Conservation (phyloP, 2,888 invertebrate species). For the Rhagophthalmus giganteus region DNA sequence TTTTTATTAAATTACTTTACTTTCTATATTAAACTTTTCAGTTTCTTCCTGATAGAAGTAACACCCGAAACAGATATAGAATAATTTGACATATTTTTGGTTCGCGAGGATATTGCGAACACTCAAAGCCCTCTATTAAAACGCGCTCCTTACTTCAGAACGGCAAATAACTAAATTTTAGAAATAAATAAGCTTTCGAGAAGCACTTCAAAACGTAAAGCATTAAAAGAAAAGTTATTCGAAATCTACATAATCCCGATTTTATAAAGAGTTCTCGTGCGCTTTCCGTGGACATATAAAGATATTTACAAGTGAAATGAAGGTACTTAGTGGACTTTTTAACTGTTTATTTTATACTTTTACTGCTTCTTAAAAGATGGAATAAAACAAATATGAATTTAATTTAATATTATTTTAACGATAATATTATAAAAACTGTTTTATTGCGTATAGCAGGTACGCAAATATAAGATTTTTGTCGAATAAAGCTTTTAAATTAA, state of each 20-base stretch:
- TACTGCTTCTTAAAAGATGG: conserved; percentile 35
- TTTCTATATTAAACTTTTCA: conserved; percentile 32
- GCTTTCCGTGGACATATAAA: conserved; percentile 41
- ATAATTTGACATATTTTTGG: conserved; percentile 6
- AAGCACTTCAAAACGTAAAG: conserved; percentile 44
- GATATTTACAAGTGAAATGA: conserved; percentile 55
- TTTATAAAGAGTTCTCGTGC: conserved; percentile 41
- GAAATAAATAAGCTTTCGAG: conserved; percentile 32
- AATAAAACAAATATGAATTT: conserved; percentile 30
- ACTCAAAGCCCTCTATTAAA: conserved; percentile 3
- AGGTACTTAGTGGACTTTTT: conserved; percentile 50
- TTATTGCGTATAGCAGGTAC: neutral
- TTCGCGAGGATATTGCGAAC: conserved; percentile 1
- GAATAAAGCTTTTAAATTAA: too few species aligned
- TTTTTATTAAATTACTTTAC: conserved; percentile 43
- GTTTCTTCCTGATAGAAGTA: conserved; percentile 19
- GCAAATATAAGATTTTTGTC: neutral
- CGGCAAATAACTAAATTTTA: conserved; percentile 27
- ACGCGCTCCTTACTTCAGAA: conserved; percentile 6
- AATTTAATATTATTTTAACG: conserved; percentile 1
- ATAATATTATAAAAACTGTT: neutral
- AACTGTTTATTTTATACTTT: conserved; percentile 42
- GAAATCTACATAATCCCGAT: conserved; percentile 54
- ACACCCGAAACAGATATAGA: conserved; percentile 8
- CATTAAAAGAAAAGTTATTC: conserved; percentile 56